These are phyloP conservation scores for Hippocampus kuda DNA, from an alignment of 2,797 vertebrate species.

Conservation along the genomic window DNA sequence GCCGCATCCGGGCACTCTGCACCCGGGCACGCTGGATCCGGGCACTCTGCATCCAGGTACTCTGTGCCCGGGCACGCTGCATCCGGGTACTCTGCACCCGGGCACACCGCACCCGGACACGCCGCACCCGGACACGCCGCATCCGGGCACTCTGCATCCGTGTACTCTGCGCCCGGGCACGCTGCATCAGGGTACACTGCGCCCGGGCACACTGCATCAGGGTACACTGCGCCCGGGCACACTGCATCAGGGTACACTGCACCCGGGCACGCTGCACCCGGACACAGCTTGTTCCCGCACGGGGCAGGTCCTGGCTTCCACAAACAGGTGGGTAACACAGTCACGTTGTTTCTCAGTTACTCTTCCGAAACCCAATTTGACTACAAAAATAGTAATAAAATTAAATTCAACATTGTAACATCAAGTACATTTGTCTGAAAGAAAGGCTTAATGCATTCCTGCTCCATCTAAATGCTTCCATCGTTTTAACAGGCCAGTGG, in stretches of 20 bases:
- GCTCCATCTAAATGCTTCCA: not conserved
- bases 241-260: not conserved
- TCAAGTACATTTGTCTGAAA: not conserved
- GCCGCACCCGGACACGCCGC: no score
- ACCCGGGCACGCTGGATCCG: no score
- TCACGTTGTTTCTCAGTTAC: not conserved
- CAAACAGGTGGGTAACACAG: slow-evolving; percentile 61
- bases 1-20: no score
- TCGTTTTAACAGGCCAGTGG: slow-evolving; percentile 67
- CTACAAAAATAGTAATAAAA: not conserved
- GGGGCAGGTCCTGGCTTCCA: slow-evolving; percentile 57
- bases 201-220: no score
- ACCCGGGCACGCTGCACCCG: not conserved
- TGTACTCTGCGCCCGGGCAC: no score
- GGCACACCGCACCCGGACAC: no score
- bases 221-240: no score
- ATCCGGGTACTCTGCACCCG: no score
- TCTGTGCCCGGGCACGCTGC: no score
- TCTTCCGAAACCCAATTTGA: not conserved
- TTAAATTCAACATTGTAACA: not conserved
- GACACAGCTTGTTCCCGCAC: slow-evolving; percentile 51
- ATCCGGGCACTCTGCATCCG: no score
- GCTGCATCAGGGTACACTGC: no score
- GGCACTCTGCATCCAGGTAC: no score
- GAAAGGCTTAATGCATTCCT: not conserved